phyloP scores from a whole-genome alignment of 2,888 invertebrate genomes.

The Orchestes rusci region DNA sequence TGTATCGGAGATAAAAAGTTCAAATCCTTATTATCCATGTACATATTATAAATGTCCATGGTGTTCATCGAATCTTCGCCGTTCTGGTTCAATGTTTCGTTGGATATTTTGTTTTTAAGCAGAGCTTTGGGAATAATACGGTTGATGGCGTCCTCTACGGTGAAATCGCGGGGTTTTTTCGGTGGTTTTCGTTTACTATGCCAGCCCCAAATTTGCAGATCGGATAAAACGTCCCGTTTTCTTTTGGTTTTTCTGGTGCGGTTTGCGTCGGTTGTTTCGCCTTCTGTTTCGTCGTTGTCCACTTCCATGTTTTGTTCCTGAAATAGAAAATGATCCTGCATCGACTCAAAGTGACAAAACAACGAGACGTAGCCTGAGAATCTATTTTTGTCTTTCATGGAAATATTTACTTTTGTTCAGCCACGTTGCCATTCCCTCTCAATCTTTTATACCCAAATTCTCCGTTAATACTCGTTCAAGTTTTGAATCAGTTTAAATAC shows the following conservation, averaged over 20 bases:
- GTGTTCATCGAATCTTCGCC: conserved; percentile 55
- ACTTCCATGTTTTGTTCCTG: conserved; percentile 32
- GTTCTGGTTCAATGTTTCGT: conserved; percentile 37
- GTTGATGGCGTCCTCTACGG: conserved; percentile 60
- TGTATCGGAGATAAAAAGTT: conserved; percentile 35
- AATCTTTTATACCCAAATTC: too few species aligned
- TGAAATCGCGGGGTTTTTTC: conserved; percentile 52
- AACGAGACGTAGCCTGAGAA: too few species aligned
- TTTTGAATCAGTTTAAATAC: too few species aligned
- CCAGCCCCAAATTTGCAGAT: conserved; percentile 73
- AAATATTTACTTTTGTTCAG: too few species aligned
- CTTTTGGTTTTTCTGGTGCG: conserved; percentile 46
- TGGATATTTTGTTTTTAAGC: conserved; percentile 40
- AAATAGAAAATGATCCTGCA: too few species aligned
- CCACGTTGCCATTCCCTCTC: too few species aligned
- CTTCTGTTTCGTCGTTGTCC: conserved; percentile 39
- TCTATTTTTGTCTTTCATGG: too few species aligned
- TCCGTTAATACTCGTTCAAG: too few species aligned
- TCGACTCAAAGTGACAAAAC: too few species aligned
- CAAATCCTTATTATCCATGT: conserved; percentile 43
- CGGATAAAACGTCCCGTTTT: conserved; percentile 65
- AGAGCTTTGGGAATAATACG: conserved; percentile 49
- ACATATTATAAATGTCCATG: conserved; percentile 55
- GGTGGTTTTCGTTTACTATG: conserved; percentile 55
- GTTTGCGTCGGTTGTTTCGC: conserved; percentile 6